These are phyloP conservation scores for Tuta absoluta DNA, from an alignment of 2,888 invertebrate genomes.

Conservation along the genomic window DNA sequence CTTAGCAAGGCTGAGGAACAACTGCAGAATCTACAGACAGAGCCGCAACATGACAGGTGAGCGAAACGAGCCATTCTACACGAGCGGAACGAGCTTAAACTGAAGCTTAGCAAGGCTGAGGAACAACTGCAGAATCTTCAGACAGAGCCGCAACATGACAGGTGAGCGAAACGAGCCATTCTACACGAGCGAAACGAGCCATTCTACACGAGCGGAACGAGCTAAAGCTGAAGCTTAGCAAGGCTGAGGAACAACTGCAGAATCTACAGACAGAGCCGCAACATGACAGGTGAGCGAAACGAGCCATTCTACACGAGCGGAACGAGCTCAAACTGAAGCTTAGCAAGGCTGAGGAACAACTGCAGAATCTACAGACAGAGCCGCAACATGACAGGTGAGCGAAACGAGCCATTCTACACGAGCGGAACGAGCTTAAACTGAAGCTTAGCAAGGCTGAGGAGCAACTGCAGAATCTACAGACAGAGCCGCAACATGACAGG, in stretches of 20 bases:
- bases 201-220: too few species aligned
- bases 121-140: conserved; percentile 91
- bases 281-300: conserved; percentile 41
- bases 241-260: conserved; percentile 9
- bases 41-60: conserved; percentile 10
- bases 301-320: conserved; percentile 93
- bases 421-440: conserved; percentile 9
- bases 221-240: conserved; percentile 5
- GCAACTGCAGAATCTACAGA: conserved; percentile 6
- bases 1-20: conserved; percentile 10
- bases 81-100: conserved; percentile 96
- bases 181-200: conserved; percentile 8
- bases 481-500: conserved; percentile 10
- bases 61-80: conserved; percentile 87
- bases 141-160: conserved; percentile 68
- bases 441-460: conserved; percentile 11
- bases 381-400: conserved; percentile 64
- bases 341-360: conserved; percentile 95
- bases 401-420: background rate
- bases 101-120: conserved; percentile 95
- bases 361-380: conserved; percentile 85
- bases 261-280: background rate
- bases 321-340: conserved; percentile 96
- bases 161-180: conserved; percentile 42
- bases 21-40: background rate